Evolutionary conservation across 2,888 invertebrate species (phyloP).

Genomic region (Ceramica pisi): DNA sequence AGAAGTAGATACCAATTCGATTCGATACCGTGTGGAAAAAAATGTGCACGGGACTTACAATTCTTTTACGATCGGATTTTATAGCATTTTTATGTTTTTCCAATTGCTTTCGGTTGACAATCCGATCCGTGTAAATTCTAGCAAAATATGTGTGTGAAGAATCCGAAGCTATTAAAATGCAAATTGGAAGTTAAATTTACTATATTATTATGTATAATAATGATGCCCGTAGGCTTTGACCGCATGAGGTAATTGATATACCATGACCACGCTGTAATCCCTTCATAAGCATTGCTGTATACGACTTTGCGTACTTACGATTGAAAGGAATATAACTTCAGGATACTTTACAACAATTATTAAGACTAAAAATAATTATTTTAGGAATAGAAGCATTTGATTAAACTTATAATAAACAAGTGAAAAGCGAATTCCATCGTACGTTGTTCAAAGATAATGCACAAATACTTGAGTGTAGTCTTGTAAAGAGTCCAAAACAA

Average conservation of each 20-base stretch:
- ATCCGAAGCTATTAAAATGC: slow-evolving; percentile 84
- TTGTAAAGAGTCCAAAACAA: slow-evolving; percentile 37
- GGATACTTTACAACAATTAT: slow-evolving; percentile 23
- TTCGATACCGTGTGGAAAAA: slow-evolving; percentile 76
- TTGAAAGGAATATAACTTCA: slow-evolving; percentile 33
- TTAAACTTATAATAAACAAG: slow-evolving; percentile 12
- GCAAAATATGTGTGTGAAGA: slow-evolving; percentile 84
- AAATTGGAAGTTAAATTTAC: slow-evolving; percentile 81
- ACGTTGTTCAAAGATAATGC: not conserved
- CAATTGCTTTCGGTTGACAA: slow-evolving; percentile 88
- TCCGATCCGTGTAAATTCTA: slow-evolving; percentile 86
- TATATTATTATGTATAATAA: slow-evolving; percentile 65
- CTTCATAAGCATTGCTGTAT: slow-evolving; percentile 37
- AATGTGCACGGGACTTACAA: slow-evolving; percentile 82
- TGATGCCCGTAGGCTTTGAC: slow-evolving; percentile 54
- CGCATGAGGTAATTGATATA: slow-evolving; percentile 62
- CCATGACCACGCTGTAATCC: slow-evolving; percentile 51
- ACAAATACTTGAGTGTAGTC: slow-evolving; percentile 30
- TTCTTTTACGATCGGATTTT: slow-evolving; percentile 88
- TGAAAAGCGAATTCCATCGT: slow-evolving; percentile 11
- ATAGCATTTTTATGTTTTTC: slow-evolving; percentile 87
- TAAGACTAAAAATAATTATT: slow-evolving; percentile 19
- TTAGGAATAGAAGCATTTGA: slow-evolving; percentile 1
- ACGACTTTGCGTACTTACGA: slow-evolving; percentile 27
- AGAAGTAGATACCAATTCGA: slow-evolving; percentile 67